phyloP scores from a whole-genome alignment of 2,113 vertebrate species.

The Silurus meridionalis region DNA sequence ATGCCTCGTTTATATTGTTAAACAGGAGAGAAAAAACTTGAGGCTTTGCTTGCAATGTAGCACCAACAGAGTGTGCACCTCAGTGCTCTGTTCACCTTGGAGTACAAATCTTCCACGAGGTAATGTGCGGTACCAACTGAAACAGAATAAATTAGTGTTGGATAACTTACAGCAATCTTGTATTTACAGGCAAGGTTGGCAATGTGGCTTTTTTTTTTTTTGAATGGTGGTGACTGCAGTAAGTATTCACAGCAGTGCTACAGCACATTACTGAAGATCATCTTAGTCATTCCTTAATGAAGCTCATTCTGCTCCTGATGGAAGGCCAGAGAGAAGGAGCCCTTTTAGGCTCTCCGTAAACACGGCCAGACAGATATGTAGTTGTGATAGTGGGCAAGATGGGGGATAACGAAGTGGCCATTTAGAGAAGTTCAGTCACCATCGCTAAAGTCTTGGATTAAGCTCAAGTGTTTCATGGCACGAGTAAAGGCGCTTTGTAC shows the following conservation, averaged over 20 bases:
- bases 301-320: slow-evolving; percentile 50
- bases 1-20: slow-evolving; percentile 42
- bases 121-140: slow-evolving; percentile 60
- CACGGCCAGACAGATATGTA: slow-evolving; percentile 26
- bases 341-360: slow-evolving; percentile 12
- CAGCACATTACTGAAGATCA: slow-evolving; percentile 74
- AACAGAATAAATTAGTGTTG: slow-evolving; percentile 78
- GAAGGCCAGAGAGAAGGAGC: slow-evolving; percentile 6
- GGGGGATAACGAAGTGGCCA: slow-evolving; percentile 28
- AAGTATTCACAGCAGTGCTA: slow-evolving; percentile 73
- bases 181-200: slow-evolving; percentile 68
- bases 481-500: slow-evolving; percentile 86
- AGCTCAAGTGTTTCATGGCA: slow-evolving; percentile 84
- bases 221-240: slow-evolving; percentile 63
- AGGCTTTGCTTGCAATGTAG: slow-evolving; percentile 63
- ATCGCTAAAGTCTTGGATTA: slow-evolving; percentile 78
- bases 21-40: slow-evolving; percentile 22
- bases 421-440: slow-evolving; percentile 69
- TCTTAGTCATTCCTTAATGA: slow-evolving; percentile 77
- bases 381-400: slow-evolving; percentile 35
- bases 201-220: slow-evolving; percentile 64
- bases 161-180: slow-evolving; percentile 59
- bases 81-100: slow-evolving; percentile 64
- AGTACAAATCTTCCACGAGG: slow-evolving; percentile 61
- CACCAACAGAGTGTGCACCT: slow-evolving; percentile 70